These are phyloP conservation scores for Sclerodermus sp. DNA, from an alignment of 2,888 invertebrate species.

Conservation along the genomic window DNA sequence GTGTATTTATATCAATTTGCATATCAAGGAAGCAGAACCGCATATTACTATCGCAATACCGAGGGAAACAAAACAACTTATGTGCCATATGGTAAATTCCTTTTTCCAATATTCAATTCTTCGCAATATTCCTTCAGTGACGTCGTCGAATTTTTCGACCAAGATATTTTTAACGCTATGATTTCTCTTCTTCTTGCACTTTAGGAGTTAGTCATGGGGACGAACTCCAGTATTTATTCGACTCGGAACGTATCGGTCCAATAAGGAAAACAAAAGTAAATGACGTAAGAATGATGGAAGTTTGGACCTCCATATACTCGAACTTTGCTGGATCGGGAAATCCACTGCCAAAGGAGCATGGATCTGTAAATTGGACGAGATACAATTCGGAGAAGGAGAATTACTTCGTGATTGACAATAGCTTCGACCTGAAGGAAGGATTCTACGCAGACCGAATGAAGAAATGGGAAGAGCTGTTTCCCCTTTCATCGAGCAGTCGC, in stretches of 20 bases:
- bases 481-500: slow-evolving; percentile 19
- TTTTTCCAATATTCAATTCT: neutral
- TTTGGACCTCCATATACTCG: slow-evolving; percentile 54
- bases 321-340: slow-evolving; percentile 59
- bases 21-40: slow-evolving; percentile 65
- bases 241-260: slow-evolving; percentile 42
- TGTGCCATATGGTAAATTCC: slow-evolving; percentile 54
- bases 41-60: slow-evolving; percentile 51
- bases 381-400: slow-evolving; percentile 47
- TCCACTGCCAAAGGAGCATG: slow-evolving; percentile 55
- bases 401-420: slow-evolving; percentile 54
- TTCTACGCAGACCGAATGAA: slow-evolving; percentile 51
- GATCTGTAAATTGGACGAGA: slow-evolving; percentile 54
- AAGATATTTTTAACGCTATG: too few relatives aligned
- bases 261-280: slow-evolving; percentile 54
- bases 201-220: slow-evolving; percentile 59
- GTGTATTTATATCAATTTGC: slow-evolving; percentile 67
- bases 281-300: slow-evolving; percentile 54
- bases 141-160: too few relatives aligned
- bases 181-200: slow-evolving; percentile 1
- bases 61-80: slow-evolving; percentile 49
- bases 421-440: slow-evolving; percentile 48
- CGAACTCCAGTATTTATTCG: slow-evolving; percentile 61
- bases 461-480: slow-evolving; percentile 55
- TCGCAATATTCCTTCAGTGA: too few relatives aligned